Percentiles rank a stretch among this genome's conserved stretches.
Evolutionary conservation across 2,797 vertebrate species (phyloP).

Genomic region (Kryptolebias ocellatus): DNA sequence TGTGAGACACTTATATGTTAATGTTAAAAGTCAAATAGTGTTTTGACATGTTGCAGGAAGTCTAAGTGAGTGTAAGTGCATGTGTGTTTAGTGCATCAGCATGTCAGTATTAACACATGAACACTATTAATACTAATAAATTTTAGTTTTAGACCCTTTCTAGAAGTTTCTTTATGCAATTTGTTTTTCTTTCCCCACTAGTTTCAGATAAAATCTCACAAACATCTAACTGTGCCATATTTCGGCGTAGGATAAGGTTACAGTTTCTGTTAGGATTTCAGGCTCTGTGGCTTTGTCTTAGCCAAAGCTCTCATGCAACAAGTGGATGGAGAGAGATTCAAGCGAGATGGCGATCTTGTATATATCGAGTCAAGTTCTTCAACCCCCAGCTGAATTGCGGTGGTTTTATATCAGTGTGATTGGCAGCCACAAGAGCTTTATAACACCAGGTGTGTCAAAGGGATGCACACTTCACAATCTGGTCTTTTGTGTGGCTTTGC

Average conservation of each 20-base stretch:
- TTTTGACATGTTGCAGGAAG: conserved; percentile 55
- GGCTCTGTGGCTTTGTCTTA: conserved; percentile 4
- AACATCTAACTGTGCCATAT: conserved; percentile 12
- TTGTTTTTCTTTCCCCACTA: too few relatives aligned
- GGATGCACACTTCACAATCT: conserved; percentile 59
- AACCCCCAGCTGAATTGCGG: conserved; percentile 44
- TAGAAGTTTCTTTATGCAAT: too few relatives aligned
- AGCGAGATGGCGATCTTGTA: conserved; percentile 12
- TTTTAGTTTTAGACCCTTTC: background rate
- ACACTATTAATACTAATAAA: background rate
- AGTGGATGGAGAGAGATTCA: conserved; percentile 21
- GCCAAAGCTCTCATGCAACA: conserved; percentile 40
- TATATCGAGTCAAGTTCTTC: conserved; percentile 54
- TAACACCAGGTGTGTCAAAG: conserved; percentile 54
- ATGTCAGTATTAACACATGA: background rate
- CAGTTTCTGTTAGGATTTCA: conserved; percentile 32
- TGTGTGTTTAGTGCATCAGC: conserved; percentile 1
- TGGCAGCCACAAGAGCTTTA: conserved; percentile 62
- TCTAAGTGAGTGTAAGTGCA: conserved; percentile 33
- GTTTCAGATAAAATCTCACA: background rate
- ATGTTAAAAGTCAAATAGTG: conserved; percentile 58
- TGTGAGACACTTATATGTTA: conserved; percentile 44
- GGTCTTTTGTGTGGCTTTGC: conserved; percentile 63
- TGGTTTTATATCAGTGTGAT: conserved; percentile 58
- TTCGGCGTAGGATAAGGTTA: conserved; percentile 1